Conservation (phyloP, 2,797 vertebrate species). For the Smutsia temminckii region DNA sequence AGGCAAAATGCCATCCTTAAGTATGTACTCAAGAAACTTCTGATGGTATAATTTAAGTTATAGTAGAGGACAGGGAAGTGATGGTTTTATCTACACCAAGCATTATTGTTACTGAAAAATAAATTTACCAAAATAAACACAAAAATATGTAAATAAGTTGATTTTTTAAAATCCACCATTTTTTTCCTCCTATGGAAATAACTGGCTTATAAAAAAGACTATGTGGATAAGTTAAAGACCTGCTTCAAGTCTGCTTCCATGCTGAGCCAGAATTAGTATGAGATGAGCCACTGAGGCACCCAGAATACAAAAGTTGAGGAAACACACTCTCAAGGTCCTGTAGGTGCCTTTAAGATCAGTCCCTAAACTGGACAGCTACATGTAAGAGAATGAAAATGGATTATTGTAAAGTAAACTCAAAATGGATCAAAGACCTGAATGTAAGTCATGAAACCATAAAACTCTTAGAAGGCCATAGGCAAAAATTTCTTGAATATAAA, state of each 20-base stretch:
- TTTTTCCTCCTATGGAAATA: background rate
- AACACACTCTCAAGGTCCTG: background rate
- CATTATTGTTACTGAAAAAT: background rate
- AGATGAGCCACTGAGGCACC: background rate
- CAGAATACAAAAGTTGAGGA: background rate
- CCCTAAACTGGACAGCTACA: no score
- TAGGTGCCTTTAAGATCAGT: background rate
- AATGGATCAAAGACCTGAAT: no score
- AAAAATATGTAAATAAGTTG: background rate
- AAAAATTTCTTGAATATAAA: no score
- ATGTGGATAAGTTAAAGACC: background rate
- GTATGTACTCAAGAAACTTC: background rate
- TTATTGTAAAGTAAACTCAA: no score
- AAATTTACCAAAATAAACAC: background rate
- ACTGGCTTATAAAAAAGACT: background rate
- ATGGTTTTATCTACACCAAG: background rate
- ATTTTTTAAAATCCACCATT: background rate
- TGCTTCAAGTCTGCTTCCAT: background rate
- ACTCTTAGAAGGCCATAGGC: no score
- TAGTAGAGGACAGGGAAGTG: background rate
- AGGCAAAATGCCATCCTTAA: background rate
- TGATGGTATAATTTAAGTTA: conserved; percentile 9
- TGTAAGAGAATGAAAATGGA: no score
- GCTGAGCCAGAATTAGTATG: background rate
- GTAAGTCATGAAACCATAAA: no score